These are phyloP conservation scores for Etheostoma cragini DNA, from an alignment of 2,113 vertebrate species.

Conservation along the genomic window DNA sequence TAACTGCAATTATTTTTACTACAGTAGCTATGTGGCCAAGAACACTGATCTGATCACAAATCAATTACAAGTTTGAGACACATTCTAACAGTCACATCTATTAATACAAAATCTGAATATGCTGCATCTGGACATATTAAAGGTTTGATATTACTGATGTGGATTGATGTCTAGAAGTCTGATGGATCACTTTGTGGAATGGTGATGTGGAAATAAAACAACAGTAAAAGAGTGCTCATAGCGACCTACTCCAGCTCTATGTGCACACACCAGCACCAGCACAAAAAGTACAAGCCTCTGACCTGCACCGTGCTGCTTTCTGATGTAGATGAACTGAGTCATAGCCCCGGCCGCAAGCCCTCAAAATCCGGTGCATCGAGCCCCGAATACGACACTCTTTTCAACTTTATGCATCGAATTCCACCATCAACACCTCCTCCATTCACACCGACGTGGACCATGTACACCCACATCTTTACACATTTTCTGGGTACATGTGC, in stretches of 20 bases:
- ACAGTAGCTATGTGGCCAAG: no score
- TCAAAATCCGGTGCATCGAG: not conserved
- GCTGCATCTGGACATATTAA: not conserved
- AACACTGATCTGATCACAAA: not conserved
- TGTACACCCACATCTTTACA: constrained; percentile 44
- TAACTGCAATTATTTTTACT: not conserved
- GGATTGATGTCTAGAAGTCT: not conserved
- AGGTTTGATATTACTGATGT: not conserved
- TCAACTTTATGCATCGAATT: not conserved
- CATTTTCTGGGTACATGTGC: constrained; percentile 6
- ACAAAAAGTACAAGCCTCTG: constrained; percentile 1
- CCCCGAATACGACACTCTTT: constrained; percentile 48
- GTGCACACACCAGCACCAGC: constrained; percentile 7
- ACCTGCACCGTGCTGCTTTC: constrained; percentile 22
- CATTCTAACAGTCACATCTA: not conserved
- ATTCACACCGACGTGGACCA: constrained; percentile 33
- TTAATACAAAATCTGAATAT: not conserved
- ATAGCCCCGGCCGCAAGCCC: not conserved
- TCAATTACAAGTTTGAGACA: not conserved
- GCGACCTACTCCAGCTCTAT: not conserved
- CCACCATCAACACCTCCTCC: constrained; percentile 22
- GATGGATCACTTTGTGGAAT: not conserved
- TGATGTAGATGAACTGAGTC: constrained; percentile 54
- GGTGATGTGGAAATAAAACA: not conserved
- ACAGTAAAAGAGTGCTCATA: not conserved